Percentiles rank a stretch among this genome's conserved stretches.
Conservation (phyloP, 2,113 vertebrate species). For the Rafetus swinhoei region DNA sequence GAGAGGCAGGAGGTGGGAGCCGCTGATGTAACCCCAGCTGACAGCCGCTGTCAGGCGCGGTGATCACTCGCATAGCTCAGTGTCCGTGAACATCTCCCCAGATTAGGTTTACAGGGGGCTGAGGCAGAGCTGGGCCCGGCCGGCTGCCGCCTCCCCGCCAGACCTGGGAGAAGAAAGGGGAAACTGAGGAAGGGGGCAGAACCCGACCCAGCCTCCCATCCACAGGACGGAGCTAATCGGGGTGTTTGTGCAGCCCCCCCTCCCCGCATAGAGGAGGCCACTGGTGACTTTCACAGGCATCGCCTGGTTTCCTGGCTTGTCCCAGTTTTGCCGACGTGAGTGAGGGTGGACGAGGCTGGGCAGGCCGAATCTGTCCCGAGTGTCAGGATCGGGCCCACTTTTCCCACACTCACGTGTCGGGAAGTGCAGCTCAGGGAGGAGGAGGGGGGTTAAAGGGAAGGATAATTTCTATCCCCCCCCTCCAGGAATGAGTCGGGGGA, state of each 20-base stretch:
- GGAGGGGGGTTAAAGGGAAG: background rate
- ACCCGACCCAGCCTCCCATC: background rate
- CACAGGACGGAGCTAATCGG: background rate
- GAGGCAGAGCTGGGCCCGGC: background rate
- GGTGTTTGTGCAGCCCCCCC: background rate
- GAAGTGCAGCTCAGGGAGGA: background rate
- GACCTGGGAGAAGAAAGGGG: background rate
- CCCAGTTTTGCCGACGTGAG: no score
- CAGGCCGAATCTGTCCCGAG: background rate
- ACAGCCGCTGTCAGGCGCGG: slow-evolving; percentile 79
- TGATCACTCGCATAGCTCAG: slow-evolving; percentile 78
- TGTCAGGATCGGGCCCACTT: background rate
- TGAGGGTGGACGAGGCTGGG: no score
- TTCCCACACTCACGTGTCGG: background rate
- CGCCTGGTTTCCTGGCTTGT: background rate
- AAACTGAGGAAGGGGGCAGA: background rate
- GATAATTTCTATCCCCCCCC: background rate
- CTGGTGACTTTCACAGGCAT: no score
- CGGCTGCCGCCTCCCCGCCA: background rate
- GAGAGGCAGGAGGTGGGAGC: slow-evolving; percentile 17
- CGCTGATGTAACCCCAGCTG: slow-evolving; percentile 79
- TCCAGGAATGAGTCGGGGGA: background rate
- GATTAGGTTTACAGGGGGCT: slow-evolving; percentile 63
- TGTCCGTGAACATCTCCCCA: slow-evolving; percentile 73
- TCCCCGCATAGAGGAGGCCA: background rate